Evolutionary conservation across 2,797 vertebrate species (phyloP).

Genomic region (Bradypodion pumilum): DNA sequence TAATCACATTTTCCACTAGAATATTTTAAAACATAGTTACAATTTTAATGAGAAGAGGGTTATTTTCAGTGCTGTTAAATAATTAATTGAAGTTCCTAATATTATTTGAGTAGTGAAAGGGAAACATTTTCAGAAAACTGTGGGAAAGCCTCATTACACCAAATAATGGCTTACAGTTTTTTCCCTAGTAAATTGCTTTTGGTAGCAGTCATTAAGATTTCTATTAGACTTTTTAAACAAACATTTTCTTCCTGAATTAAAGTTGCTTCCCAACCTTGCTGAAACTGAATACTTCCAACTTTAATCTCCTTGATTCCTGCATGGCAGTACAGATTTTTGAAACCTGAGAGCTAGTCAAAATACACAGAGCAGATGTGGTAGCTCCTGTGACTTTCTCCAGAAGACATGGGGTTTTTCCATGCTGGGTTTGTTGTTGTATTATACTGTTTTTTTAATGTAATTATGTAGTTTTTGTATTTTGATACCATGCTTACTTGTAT

Average conservation of each 20-base stretch:
- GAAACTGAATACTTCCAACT: constrained; percentile 1
- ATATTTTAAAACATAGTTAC: constrained; percentile 20
- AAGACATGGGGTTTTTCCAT: no score
- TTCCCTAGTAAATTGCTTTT: constrained; percentile 32
- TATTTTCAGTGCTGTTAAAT: constrained; percentile 34
- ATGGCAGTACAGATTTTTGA: constrained; percentile 2
- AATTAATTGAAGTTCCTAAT: not conserved
- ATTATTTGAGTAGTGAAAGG: constrained; percentile 25
- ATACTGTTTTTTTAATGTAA: no score
- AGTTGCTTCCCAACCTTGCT: not conserved
- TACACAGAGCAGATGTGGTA: not conserved
- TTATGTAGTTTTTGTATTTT: no score
- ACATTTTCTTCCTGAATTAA: constrained; percentile 1
- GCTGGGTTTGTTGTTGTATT: no score
- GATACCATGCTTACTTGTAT: no score
- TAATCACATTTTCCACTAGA: constrained; percentile 11
- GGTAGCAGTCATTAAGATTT: constrained; percentile 30
- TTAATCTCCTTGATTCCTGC: not conserved
- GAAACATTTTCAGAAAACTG: constrained; percentile 32
- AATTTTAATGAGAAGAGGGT: constrained; percentile 1
- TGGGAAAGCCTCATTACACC: constrained; percentile 32
- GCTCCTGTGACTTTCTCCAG: no score
- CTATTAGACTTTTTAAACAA: constrained; percentile 32
- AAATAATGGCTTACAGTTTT: constrained; percentile 28
- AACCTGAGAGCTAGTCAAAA: not conserved